Conservation (phyloP, 2,113 vertebrate species). For the Columbina picui region DNA sequence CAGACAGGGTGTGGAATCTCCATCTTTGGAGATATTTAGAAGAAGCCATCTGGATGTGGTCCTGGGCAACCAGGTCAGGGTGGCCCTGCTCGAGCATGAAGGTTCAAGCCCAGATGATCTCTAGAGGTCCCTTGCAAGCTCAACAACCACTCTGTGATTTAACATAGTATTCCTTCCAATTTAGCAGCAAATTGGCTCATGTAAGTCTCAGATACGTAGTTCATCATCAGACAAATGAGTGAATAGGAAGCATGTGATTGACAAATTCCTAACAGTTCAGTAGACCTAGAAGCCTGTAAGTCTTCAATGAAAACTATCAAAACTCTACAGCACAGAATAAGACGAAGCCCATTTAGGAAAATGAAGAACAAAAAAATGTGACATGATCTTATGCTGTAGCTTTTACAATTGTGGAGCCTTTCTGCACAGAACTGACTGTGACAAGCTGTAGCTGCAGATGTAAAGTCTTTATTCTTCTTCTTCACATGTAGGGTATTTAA, state of each 20-base stretch:
- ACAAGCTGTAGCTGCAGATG: not conserved
- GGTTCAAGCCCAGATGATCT: not conserved
- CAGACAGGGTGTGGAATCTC: not conserved
- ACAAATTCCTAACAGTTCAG: not conserved
- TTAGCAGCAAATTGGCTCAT: not conserved
- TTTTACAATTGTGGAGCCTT: not conserved
- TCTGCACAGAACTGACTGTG: not conserved
- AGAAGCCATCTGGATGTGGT: not conserved
- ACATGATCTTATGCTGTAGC: not conserved
- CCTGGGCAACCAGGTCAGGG: not conserved
- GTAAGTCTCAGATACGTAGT: not conserved
- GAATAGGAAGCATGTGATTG: not conserved
- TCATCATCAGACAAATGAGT: not conserved
- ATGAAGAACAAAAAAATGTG: not conserved
- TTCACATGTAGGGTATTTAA: not conserved
- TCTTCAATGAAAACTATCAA: not conserved
- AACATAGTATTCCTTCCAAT: not conserved
- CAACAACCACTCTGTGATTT: not conserved
- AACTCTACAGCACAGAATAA: not conserved
- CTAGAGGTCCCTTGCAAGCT: not conserved
- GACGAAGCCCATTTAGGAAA: not conserved
- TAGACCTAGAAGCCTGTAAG: not conserved
- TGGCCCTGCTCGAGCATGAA: not conserved
- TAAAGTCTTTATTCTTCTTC: not conserved
- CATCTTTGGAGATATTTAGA: not conserved